Evolutionary conservation across 2,888 invertebrate genomes (phyloP), one percentile per base, ranked within the genome.

Genomic region (Linyphia triangularis): DNA sequence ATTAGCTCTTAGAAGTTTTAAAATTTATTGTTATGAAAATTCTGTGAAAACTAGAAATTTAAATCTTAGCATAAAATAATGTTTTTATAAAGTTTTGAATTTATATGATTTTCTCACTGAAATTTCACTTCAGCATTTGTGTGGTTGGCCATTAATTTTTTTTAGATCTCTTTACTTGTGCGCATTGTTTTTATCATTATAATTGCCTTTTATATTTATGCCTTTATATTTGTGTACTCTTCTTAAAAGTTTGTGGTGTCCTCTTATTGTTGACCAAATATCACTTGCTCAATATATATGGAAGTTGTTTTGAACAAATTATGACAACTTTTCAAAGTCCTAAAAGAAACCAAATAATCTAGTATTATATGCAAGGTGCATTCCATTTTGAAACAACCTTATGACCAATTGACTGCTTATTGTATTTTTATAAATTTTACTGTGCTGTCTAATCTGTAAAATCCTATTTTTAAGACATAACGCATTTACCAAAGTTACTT

Each of bases 301-400:
- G 26, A 43, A 28, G 1, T 33, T 2, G 10, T 40, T 2, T 19
- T 30, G 22, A 75, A 59, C 16, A 9, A 33, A 28, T 69, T 79
- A n/a, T n/a, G 26, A 57, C 16, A 33, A 77, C 51, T 33, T 77
- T 78, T 26, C 65, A 16, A 51, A 67, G n/a, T 7, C 19, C 33
- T 33, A 19, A 69, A 37, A 30, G 1, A 37, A 33, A 69, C 33
- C 33, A 69, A 69, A 57, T 30, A 19, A 13, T 51, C 1, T 24
- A 69, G 59, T 83, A 33, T 75, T 73, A 51, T 79, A 57, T 75
- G 37, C 43, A n/a, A 67, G 26, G 57, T 59, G 75, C 85, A 86
- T 86, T 86, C 85, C 85, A 86, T 79, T 85, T 86, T 69, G n/a
- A 75, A 65, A 57, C 61, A 79, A 83, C 83, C 72, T 16, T 26